These are phyloP conservation scores for Nineta flava DNA, from an alignment of 2,888 invertebrate genomes.

Conservation along the genomic window DNA sequence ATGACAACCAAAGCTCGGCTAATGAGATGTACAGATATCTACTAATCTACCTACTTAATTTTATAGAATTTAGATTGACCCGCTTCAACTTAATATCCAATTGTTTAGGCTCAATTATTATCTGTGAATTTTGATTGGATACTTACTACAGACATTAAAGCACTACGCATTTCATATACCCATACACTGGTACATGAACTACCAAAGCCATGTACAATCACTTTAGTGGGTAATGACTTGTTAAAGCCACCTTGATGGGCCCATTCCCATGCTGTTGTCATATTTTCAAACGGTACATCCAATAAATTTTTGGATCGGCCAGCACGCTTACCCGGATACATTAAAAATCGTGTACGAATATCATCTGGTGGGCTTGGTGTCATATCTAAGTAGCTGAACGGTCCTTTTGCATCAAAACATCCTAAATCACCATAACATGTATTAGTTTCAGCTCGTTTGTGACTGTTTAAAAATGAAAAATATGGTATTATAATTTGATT, in stretches of 20 bases:
- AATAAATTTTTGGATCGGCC: constrained; percentile 25
- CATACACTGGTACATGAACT: constrained; percentile 82
- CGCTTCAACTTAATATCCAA: neutral
- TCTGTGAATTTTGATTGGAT: neutral
- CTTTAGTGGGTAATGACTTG: constrained; percentile 48
- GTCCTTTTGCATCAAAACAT: constrained; percentile 82
- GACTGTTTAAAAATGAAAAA: constrained; percentile 27
- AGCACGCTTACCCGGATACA: constrained; percentile 46
- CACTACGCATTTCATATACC: constrained; percentile 87
- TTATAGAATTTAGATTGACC: no score
- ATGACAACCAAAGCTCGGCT: no score
- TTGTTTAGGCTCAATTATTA: neutral
- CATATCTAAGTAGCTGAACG: constrained; percentile 81
- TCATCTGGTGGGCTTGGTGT: constrained; percentile 74
- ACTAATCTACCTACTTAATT: neutral
- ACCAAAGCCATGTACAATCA: constrained; percentile 88
- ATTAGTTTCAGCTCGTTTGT: constrained; percentile 60
- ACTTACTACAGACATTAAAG: constrained; percentile 73
- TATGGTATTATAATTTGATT: neutral
- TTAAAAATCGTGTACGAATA: constrained; percentile 67
- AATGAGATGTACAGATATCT: no score
- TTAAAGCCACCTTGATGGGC: constrained; percentile 46
- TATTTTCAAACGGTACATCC: constrained; percentile 56
- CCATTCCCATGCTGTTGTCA: constrained; percentile 50
- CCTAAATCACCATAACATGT: constrained; percentile 83